phyloP scores from a whole-genome alignment of 2,888 invertebrate genomes.

The Eupithecia abbreviata region DNA sequence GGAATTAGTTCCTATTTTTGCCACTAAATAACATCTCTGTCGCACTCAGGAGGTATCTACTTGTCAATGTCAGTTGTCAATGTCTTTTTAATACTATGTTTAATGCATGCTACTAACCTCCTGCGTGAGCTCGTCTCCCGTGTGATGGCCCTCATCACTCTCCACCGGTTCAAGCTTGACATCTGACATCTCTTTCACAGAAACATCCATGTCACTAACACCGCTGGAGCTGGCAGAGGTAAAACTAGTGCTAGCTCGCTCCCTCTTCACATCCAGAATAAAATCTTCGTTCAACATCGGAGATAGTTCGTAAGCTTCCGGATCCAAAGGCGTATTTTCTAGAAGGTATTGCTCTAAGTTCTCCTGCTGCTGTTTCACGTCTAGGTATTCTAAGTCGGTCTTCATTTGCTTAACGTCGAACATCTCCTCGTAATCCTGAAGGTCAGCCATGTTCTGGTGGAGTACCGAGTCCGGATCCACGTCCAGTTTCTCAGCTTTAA shows the following conservation, averaged over 20 bases:
- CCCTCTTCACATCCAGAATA: constrained; percentile 73
- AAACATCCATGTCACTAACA: constrained; percentile 77
- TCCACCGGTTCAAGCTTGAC: constrained; percentile 74
- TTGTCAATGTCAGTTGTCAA: constrained; percentile 5
- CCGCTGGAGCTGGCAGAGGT: constrained; percentile 80
- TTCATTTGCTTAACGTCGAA: constrained; percentile 68
- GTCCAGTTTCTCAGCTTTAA: constrained; percentile 67
- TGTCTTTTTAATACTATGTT: background rate
- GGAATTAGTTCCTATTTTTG: background rate
- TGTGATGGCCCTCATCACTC: constrained; percentile 76
- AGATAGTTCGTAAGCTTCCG: constrained; percentile 69
- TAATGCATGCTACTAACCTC: constrained; percentile 66
- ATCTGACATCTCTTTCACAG: constrained; percentile 63
- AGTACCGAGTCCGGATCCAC: constrained; percentile 76
- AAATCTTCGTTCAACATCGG: constrained; percentile 76
- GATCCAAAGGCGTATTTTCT: constrained; percentile 75
- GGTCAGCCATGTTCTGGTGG: constrained; percentile 84
- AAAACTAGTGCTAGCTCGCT: constrained; percentile 80
- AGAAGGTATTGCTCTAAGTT: constrained; percentile 74
- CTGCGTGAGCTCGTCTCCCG: constrained; percentile 79
- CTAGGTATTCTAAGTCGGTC: constrained; percentile 73
- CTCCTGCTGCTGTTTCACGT: constrained; percentile 71
- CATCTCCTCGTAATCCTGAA: constrained; percentile 80
- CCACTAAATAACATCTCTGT: background rate
- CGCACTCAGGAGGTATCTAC: background rate